These are phyloP conservation scores for Drosophila novamexicana DNA, from an alignment of 1,140 invertebrate species.

Conservation along the genomic window DNA sequence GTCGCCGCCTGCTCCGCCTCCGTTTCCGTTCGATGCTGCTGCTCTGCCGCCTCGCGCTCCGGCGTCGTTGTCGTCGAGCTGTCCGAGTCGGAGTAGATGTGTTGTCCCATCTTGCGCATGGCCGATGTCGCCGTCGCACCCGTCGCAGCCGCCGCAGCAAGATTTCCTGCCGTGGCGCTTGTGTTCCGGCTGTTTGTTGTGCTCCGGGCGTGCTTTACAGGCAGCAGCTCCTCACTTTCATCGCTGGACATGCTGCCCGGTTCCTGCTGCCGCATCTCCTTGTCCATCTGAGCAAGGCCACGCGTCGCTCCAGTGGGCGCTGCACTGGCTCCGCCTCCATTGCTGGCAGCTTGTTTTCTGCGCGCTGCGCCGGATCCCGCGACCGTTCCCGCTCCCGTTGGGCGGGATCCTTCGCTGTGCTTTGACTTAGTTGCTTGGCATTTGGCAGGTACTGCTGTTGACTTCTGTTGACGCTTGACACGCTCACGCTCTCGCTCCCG, in stretches of 20 bases:
- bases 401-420: constrained; percentile 27
- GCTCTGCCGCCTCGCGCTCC: constrained; percentile 32
- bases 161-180: constrained; percentile 59
- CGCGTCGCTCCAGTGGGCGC: constrained; percentile 60
- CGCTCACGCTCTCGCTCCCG: constrained; percentile 18
- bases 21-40: constrained; percentile 78
- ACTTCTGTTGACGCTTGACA: constrained; percentile 35
- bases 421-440: constrained; percentile 74
- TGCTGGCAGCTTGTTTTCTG: constrained; percentile 42
- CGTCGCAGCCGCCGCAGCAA: constrained; percentile 90
- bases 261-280: constrained; percentile 86
- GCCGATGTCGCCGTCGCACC: constrained; percentile 11
- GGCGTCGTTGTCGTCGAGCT: constrained; percentile 66
- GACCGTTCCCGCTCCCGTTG: constrained; percentile 2
- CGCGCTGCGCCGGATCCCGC: constrained; percentile 1
- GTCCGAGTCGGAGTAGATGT: constrained; percentile 81
- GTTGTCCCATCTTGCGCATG: constrained; percentile 59
- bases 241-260: constrained; percentile 87
- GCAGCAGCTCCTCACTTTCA: constrained; percentile 91
- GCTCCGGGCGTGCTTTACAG: constrained; percentile 70
- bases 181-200: constrained; percentile 13
- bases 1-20: constrained; percentile 77
- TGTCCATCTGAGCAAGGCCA: constrained; percentile 87
- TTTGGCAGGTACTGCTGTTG: constrained; percentile 75
- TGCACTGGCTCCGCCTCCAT: constrained; percentile 22